Conservation (phyloP, 92 coral and sea anemone species). For the Phenganax marumi region DNA sequence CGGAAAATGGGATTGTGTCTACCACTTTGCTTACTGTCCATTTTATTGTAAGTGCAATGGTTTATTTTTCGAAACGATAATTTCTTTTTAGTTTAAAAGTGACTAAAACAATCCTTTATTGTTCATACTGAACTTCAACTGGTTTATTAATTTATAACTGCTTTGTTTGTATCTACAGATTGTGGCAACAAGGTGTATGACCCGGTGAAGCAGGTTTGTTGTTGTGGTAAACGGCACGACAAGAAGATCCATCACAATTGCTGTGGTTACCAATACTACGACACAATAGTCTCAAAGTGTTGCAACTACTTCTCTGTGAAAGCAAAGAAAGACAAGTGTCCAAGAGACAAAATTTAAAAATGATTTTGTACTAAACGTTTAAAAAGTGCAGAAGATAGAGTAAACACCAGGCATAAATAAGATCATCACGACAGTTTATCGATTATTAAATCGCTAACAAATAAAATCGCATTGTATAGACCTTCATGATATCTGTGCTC, state of each 20-base stretch:
- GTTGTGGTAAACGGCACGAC: constrained; percentile 2
- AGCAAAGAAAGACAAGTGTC: constrained; percentile 1
- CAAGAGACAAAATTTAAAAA: constrained; percentile 3
- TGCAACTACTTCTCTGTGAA: constrained; percentile 17
- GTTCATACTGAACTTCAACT: too few relatives aligned
- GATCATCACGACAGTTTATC: too few relatives aligned
- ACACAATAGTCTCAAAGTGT: not conserved
- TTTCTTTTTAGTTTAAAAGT: too few relatives aligned
- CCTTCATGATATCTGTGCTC: too few relatives aligned
- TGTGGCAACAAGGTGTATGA: constrained; percentile 15
- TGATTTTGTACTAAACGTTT: too few relatives aligned
- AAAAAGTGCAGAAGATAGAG: too few relatives aligned
- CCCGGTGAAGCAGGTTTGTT: constrained; percentile 10
- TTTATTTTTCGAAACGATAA: too few relatives aligned
- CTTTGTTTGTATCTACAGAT: not conserved
- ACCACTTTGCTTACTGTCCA: constrained; percentile 32
- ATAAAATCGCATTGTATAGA: too few relatives aligned
- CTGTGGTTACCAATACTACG: constrained; percentile 12
- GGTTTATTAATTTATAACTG: not conserved
- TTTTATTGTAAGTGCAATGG: constrained; percentile 17
- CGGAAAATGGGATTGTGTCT: constrained; percentile 28
- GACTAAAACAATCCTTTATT: too few relatives aligned
- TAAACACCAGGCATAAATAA: too few relatives aligned
- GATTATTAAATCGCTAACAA: too few relatives aligned
- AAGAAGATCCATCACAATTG: not conserved